phyloP scores from a whole-genome alignment of 2,113 vertebrate species.

The Zootoca vivipara region DNA sequence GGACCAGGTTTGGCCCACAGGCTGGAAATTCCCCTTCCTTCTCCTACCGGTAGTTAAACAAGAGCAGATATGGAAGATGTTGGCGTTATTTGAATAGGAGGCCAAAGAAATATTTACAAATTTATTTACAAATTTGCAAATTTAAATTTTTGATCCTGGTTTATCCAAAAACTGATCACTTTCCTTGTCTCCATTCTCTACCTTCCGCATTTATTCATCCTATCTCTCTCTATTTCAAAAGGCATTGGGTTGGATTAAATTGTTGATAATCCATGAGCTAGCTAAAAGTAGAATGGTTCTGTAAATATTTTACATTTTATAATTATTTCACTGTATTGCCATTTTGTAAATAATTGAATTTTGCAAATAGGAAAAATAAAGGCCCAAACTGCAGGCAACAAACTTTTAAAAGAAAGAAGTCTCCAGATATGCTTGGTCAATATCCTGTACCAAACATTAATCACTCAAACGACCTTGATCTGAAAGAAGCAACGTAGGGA shows the following conservation, averaged over 20 bases:
- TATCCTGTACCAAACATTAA: not conserved
- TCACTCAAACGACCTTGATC: conserved; percentile 19
- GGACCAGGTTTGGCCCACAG: too few species aligned
- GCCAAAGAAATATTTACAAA: too few species aligned
- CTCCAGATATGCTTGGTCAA: conserved; percentile 12
- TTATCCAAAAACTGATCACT: not conserved
- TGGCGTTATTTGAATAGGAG: not conserved
- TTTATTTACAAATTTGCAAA: not conserved
- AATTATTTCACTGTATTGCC: not conserved
- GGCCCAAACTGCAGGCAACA: not conserved
- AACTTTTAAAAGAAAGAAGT: not conserved
- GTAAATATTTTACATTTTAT: not conserved
- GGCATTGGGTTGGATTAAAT: not conserved
- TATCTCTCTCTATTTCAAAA: not conserved
- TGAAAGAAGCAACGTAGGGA: conserved; percentile 13
- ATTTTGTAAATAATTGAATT: not conserved
- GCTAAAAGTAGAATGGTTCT: too few species aligned
- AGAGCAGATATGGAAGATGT: not conserved
- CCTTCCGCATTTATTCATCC: not conserved
- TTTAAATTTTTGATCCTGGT: not conserved
- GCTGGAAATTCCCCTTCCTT: too few species aligned
- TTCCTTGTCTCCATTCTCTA: not conserved
- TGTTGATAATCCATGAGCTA: not conserved
- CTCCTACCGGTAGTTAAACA: not conserved
- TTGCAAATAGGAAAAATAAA: not conserved